These are phyloP conservation scores for Drosophila mulleri DNA, from an alignment of 2,888 invertebrate species.

Conservation along the genomic window DNA sequence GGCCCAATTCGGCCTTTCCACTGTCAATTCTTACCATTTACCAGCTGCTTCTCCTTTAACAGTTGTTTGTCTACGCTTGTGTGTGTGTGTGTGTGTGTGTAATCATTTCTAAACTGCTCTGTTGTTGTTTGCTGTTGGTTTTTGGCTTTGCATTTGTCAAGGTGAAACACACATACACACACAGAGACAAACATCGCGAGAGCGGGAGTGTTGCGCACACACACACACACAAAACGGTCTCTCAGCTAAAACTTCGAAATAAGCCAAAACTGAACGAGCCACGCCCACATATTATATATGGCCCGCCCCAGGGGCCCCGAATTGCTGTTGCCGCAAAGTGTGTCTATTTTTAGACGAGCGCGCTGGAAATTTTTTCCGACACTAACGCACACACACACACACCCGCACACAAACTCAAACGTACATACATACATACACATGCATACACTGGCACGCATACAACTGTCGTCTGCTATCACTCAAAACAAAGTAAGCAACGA, in stretches of 20 bases:
- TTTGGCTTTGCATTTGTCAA: conserved; percentile 70
- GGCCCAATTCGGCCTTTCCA: not conserved
- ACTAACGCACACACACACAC: conserved; percentile 43
- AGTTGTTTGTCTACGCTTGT: conserved; percentile 23
- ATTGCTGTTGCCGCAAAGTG: conserved; percentile 65
- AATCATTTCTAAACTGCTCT: conserved; percentile 49
- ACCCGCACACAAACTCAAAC: conserved; percentile 6
- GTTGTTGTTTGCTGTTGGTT: conserved; percentile 41
- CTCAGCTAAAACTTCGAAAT: conserved; percentile 52
- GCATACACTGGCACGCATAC: conserved; percentile 17
- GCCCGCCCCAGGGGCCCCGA: conserved; percentile 56
- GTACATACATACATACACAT: conserved; percentile 18
- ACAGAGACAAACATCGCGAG: conserved; percentile 32
- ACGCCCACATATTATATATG: conserved; percentile 59
- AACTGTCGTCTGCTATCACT: conserved; percentile 64
- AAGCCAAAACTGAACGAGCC: conserved; percentile 58
- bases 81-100: conserved; percentile 30
- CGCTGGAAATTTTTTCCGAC: conserved; percentile 75
- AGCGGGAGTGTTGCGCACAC: conserved; percentile 32
- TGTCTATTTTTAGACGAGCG: conserved; percentile 74
- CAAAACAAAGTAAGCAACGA: conserved; percentile 65
- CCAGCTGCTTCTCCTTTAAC: conserved; percentile 20
- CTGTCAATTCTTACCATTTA: conserved; percentile 10
- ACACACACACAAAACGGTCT: conserved; percentile 11
- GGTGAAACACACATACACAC: conserved; percentile 57